Percentiles rank a stretch among this genome's conserved stretches.
These are phyloP conservation scores for Ylistrum balloti DNA, from an alignment of 1,140 invertebrate genomes.

Conservation along the genomic window DNA sequence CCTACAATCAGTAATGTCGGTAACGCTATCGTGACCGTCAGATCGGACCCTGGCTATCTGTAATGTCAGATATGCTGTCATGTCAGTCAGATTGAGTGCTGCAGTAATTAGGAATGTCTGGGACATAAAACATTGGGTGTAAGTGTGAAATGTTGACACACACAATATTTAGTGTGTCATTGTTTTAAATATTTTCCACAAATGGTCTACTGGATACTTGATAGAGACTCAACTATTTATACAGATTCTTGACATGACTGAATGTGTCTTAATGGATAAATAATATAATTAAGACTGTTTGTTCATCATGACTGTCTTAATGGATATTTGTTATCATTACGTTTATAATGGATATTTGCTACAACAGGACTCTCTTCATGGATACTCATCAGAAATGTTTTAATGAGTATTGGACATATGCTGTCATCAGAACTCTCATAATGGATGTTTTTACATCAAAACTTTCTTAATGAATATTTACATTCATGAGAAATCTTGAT, in stretches of 20 bases:
- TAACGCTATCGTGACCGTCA: not conserved
- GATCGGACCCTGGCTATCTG: not conserved
- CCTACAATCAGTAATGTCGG: not conserved
- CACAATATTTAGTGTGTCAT: not conserved
- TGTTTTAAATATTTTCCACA: not conserved
- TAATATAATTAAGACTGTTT: not conserved
- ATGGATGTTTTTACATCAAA: too few relatives aligned
- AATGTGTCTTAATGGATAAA: not conserved
- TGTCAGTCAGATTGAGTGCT: not conserved
- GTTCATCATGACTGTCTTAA: not conserved
- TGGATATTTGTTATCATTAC: not conserved
- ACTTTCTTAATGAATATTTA: too few relatives aligned
- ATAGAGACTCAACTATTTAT: not conserved
- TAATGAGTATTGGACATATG: too few relatives aligned
- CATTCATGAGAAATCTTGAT: too few relatives aligned
- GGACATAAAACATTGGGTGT: not conserved
- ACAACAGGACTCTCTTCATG: too few relatives aligned
- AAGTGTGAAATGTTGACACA: conserved; percentile 7
- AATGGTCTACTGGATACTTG: not conserved
- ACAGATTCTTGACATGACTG: not conserved
- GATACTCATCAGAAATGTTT: too few relatives aligned
- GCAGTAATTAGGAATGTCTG: not conserved
- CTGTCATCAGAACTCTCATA: too few relatives aligned
- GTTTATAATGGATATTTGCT: too few relatives aligned
- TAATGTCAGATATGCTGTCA: not conserved